Evolutionary conservation across 2,797 vertebrate species (phyloP), one percentile per base, ranked within the genome.

Genomic region (Crenichthys baileyi): DNA sequence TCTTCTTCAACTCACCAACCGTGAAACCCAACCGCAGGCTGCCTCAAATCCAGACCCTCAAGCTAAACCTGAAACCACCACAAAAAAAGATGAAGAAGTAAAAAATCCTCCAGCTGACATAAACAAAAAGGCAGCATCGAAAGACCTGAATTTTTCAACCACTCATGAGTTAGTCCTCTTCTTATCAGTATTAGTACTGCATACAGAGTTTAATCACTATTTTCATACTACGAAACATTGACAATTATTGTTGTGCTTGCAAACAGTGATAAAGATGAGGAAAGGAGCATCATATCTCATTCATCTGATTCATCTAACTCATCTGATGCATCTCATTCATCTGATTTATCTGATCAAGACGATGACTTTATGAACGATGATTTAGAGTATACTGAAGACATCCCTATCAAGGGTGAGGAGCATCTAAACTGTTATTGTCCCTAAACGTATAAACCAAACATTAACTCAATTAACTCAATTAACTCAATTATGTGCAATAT

Each of bases 401-500:
- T 85, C 63, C 86, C 93, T 60, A 68, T 89, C 41, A 91, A 80
- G 13, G 95, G 96, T 96, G 65, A 94, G 94, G 85, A 15, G 39
- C 13, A 22, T 24, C 72, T 73, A 12, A 39, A 77, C 15, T 50
- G 0, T 65, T 55, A 48, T 53, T 73, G 53, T 77, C 13, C 31
- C 48, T 8, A 73, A 70, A 71, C 75, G 4, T 8, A 16, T 2
- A 36, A 22, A 36, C 3, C 65, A 79, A 20, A 11, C 9, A 75
- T 24, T 72, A 72, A 0, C 20, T 26, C 41, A 20, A 24, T 22
- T 60, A 44, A n/a, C n/a, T n/a, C n/a, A n/a, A 75, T 24, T 72
- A 72, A 0, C 20, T 26, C 41, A 20, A 24, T 22, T 60, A 44
- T 71, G 29, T 22, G 61, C 26, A 71, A 61, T 75, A 31, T 39